Evolutionary conservation across 2,113 vertebrate species (phyloP).

Genomic region (Urocynchramus pylzowi): DNA sequence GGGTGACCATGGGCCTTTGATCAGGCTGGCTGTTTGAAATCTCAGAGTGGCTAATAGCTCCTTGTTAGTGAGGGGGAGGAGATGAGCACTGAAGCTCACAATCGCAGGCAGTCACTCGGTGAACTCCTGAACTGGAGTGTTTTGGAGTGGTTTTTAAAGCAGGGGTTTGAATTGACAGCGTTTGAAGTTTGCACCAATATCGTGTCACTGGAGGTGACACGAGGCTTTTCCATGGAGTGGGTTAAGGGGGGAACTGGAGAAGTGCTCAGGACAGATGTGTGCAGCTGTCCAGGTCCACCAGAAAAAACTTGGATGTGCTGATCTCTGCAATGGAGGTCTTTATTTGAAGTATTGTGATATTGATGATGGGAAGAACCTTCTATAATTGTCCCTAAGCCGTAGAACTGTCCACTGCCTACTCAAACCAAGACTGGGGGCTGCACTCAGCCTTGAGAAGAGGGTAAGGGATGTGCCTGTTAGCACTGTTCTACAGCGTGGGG

Average conservation of each 20-base stretch:
- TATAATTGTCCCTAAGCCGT: rapidly evolving
- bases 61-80: constrained; percentile 39
- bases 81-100: not conserved
- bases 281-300: not conserved
- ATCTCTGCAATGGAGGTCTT: not conserved
- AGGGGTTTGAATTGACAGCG: not conserved
- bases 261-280: rapidly evolving
- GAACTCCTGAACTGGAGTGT: constrained; percentile 17
- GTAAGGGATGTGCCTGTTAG: not conserved
- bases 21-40: constrained; percentile 30
- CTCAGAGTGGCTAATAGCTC: not conserved
- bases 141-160: constrained; percentile 2
- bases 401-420: not conserved
- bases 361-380: not conserved
- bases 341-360: not conserved
- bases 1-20: constrained; percentile 25
- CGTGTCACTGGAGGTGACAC: not conserved
- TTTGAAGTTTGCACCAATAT: not conserved
- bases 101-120: not conserved
- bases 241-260: not conserved
- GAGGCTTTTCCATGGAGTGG: not conserved
- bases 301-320: rapidly evolving
- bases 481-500: rapidly evolving
- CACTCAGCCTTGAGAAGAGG: not conserved
- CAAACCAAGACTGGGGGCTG: not conserved